A percentile compares a stretch with the other conserved stretches of the same genome.
These are phyloP conservation scores for Watersipora subatra DNA, from an alignment of 1,140 invertebrate genomes.

Conservation along the genomic window DNA sequence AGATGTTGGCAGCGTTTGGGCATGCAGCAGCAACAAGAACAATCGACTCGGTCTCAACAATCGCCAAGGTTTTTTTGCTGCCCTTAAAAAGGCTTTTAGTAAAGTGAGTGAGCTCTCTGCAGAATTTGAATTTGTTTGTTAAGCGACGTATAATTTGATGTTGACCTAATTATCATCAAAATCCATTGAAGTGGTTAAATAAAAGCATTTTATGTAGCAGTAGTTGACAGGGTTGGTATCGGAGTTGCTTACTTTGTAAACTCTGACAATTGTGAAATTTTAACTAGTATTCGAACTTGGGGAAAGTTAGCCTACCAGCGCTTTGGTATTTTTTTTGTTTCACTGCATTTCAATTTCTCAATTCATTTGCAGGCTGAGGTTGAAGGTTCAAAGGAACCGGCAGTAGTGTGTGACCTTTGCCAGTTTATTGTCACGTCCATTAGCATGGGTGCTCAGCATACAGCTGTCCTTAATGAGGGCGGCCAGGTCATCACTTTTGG, in stretches of 20 bases:
- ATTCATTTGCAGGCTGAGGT: slow-evolving; percentile 34
- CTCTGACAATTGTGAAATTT: background rate
- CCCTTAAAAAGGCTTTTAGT: slow-evolving; percentile 39
- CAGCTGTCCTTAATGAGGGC: slow-evolving; percentile 50
- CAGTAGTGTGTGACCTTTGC: slow-evolving; percentile 35
- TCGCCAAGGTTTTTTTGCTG: slow-evolving; percentile 43
- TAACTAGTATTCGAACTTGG: background rate
- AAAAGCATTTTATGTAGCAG: background rate
- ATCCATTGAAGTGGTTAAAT: background rate
- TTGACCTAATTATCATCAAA: background rate
- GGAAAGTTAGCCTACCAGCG: too few relatives aligned
- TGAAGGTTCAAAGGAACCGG: slow-evolving; percentile 41
- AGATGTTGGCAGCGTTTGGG: slow-evolving; percentile 49
- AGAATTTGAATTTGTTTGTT: background rate
- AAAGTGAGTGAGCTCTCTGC: slow-evolving; percentile 18
- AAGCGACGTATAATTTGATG: background rate
- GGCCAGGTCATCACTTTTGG: slow-evolving; percentile 56
- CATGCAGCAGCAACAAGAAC: slow-evolving; percentile 54
- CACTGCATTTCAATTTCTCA: background rate
- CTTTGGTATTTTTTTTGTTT: too few relatives aligned
- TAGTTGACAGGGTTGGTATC: background rate
- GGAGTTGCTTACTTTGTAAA: background rate
- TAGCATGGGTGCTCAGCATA: slow-evolving; percentile 48
- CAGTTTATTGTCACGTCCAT: slow-evolving; percentile 42
- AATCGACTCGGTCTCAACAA: slow-evolving; percentile 56